Conservation (phyloP, 2,797 vertebrate species). For the Rhadinocentrus ornatus region DNA sequence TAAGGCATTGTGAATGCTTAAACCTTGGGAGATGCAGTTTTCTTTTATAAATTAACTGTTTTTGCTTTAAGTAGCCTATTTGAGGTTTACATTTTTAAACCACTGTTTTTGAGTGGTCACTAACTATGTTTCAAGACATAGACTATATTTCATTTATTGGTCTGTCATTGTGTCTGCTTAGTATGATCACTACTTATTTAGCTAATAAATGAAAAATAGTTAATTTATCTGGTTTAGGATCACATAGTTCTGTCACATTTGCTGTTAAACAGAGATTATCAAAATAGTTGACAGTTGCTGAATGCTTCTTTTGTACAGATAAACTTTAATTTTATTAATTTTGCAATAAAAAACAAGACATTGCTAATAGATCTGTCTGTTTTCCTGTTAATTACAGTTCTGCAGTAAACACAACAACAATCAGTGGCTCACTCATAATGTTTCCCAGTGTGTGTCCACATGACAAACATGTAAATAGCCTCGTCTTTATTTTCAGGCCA, state of each 20-base stretch:
- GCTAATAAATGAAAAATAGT: no score
- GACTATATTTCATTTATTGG: not conserved
- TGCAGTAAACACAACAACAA: not conserved
- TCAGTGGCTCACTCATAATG: not conserved
- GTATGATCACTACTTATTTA: not conserved
- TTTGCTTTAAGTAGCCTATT: no score
- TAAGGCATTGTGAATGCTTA: no score
- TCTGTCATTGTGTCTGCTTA: not conserved
- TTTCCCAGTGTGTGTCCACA: not conserved
- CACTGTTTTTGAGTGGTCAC: no score
- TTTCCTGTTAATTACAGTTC: not conserved
- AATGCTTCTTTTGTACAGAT: not conserved
- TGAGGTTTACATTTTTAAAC: no score
- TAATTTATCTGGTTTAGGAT: no score
- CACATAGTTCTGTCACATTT: no score
- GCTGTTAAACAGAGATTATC: not conserved
- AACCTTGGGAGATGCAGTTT: no score
- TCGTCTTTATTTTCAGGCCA: not conserved
- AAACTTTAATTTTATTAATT: not conserved
- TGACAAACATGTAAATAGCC: not conserved
- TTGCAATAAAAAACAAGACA: not conserved
- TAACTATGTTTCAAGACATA: no score
- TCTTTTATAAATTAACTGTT: no score
- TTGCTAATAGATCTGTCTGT: no score
- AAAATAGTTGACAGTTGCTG: not conserved